These are phyloP conservation scores for Aix galericulata DNA, from an alignment of 2,113 vertebrate genomes.

Conservation along the genomic window DNA sequence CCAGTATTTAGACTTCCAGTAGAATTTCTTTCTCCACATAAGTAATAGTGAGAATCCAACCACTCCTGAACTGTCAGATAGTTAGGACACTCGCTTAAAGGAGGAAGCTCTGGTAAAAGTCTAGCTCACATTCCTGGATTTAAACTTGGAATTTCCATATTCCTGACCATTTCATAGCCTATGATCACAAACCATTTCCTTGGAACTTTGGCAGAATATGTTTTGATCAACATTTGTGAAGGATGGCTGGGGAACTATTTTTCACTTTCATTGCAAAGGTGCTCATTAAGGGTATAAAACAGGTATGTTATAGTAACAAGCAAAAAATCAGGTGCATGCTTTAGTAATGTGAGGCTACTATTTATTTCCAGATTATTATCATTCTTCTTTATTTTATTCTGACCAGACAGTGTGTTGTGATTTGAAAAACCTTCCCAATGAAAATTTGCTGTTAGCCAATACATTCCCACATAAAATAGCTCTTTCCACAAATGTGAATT, in stretches of 20 bases:
- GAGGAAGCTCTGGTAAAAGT: neutral
- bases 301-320: neutral
- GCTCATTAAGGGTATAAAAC: neutral
- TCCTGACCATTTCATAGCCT: neutral
- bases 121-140: neutral
- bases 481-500: neutral
- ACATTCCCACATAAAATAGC: neutral
- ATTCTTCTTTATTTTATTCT: slow-evolving; percentile 24
- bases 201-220: neutral
- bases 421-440: neutral
- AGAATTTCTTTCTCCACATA: neutral
- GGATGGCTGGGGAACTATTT: neutral
- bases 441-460: neutral
- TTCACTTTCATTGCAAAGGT: neutral
- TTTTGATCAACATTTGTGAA: neutral
- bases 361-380: slow-evolving; percentile 2
- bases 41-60: neutral
- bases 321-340: neutral
- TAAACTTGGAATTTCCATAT: neutral
- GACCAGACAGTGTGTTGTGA: neutral
- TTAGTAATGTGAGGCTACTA: neutral
- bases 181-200: neutral
- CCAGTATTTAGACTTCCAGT: neutral
- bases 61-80: neutral
- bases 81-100: neutral